Conservation (phyloP, 2,797 vertebrate genomes). For the Melanotaenia nigrans region DNA sequence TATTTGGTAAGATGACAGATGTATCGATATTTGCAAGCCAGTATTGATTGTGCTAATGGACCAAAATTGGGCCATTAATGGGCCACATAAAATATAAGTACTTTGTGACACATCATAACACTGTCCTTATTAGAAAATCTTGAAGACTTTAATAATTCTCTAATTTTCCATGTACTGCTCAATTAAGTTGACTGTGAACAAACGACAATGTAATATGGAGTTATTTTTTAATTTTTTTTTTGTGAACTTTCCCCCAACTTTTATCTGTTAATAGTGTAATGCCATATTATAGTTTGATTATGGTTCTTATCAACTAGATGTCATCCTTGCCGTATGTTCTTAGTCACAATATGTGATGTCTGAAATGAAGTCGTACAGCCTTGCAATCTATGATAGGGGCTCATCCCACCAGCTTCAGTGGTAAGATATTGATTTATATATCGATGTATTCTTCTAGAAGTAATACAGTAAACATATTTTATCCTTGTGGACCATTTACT, state of each 20-base stretch:
- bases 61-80: background rate
- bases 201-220: too few relatives aligned
- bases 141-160: background rate
- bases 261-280: too few relatives aligned
- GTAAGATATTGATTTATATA: background rate
- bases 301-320: too few relatives aligned
- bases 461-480: background rate
- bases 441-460: background rate
- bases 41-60: background rate
- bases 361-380: background rate
- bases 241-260: too few relatives aligned
- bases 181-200: too few relatives aligned
- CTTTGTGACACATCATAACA: background rate
- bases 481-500: conserved; percentile 5
- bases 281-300: too few relatives aligned
- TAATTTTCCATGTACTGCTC: too few relatives aligned
- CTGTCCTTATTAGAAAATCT: background rate
- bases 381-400: background rate
- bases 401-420: background rate
- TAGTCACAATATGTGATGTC: too few relatives aligned
- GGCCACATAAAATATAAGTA: background rate
- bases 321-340: too few relatives aligned
- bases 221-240: too few relatives aligned
- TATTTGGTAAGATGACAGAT: background rate
- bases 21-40: background rate